phyloP scores from a whole-genome alignment of 2,113 vertebrate genomes.

The pig (Sus scrofa) region T2T-Sscrofa CM000813.6:91373001-91373500 shows the following conservation, averaged over 20 bases:
- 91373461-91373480: not conserved
- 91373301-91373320: not conserved
- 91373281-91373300: not conserved
- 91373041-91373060: not conserved
- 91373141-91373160: not conserved
- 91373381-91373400: not conserved
- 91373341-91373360: not conserved
- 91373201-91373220: not conserved
- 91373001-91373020: not conserved
- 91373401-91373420: not conserved
- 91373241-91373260: not conserved
- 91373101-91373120: not conserved
- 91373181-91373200: not conserved
- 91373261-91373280: not conserved
- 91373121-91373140: not conserved
- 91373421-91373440: not conserved
- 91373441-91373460: not conserved
- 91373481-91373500: not conserved
- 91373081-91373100: not conserved
- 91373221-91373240: not conserved
- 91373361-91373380: not conserved
- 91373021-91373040: not conserved
- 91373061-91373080: not conserved
- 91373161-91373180: not conserved
- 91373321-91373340: not conserved